Evolutionary conservation across 1,140 invertebrate species (phyloP).

Genomic region (Lethrus apterus): DNA sequence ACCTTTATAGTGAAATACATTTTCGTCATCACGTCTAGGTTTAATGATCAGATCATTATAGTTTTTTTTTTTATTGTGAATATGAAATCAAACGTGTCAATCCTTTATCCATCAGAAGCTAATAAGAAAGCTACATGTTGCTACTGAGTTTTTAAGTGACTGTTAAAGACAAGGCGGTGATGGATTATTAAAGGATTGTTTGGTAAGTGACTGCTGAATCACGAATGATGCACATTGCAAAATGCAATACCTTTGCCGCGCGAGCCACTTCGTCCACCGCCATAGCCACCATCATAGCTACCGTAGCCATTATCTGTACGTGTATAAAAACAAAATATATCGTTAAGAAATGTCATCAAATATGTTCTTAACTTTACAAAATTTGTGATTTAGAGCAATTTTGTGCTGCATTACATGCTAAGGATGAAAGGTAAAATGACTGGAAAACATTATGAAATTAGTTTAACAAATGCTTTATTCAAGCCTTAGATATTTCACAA

Average conservation of each 20-base stretch:
- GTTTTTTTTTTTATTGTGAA: no score
- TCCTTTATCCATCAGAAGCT: conserved; percentile 10
- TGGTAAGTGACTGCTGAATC: conserved; percentile 3
- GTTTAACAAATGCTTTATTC: conserved; percentile 55
- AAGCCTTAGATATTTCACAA: conserved; percentile 53
- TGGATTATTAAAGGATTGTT: conserved; percentile 12
- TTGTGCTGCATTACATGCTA: conserved; percentile 12
- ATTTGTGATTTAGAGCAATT: conserved; percentile 8
- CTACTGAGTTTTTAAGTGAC: no score
- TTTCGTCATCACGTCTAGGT: no score
- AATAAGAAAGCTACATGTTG: background rate
- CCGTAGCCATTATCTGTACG: conserved; percentile 69
- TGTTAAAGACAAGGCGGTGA: conserved; percentile 2
- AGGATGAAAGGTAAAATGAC: conserved; percentile 27
- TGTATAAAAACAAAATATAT: conserved; percentile 42
- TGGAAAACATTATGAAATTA: conserved; percentile 55
- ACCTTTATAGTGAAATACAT: conserved; percentile 16
- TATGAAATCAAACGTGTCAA: no score
- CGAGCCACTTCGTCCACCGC: conserved; percentile 64
- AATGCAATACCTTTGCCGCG: conserved; percentile 62
- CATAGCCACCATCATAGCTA: conserved; percentile 73
- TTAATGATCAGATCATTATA: no score
- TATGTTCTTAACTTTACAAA: conserved; percentile 1
- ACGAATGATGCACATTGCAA: conserved; percentile 14
- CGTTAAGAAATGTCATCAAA: conserved; percentile 37